Evolutionary conservation across 2,888 invertebrate genomes (phyloP).

Genomic region (Polyommatus icarus): DNA sequence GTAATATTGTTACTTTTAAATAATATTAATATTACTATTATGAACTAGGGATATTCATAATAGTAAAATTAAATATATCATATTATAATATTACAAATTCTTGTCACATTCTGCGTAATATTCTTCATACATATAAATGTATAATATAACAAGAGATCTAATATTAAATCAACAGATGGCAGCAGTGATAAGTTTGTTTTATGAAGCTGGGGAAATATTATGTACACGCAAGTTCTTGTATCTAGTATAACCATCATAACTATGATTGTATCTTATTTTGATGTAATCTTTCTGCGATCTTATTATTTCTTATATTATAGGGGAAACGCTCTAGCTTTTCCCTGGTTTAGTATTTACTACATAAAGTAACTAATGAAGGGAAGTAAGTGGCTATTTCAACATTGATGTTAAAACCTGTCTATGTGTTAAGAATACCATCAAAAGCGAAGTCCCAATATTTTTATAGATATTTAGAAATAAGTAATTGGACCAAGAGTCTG

Average conservation of each 20-base stretch:
- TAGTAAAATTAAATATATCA: neutral
- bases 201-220: neutral
- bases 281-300: neutral
- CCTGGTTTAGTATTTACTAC: neutral
- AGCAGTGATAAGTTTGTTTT: conserved; percentile 17
- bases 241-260: neutral
- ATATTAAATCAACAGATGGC: conserved; percentile 28
- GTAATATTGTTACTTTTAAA: too few relatives aligned
- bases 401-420: too few relatives aligned
- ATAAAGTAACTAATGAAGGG: neutral
- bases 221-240: neutral
- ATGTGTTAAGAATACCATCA: too few relatives aligned
- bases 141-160: neutral
- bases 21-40: too few relatives aligned
- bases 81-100: neutral
- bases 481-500: too few relatives aligned
- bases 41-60: too few relatives aligned
- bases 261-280: neutral
- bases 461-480: too few relatives aligned
- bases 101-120: neutral
- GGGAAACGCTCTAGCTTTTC: neutral
- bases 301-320: neutral
- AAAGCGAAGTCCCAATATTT: too few relatives aligned
- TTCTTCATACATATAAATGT: neutral
- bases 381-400: neutral